Conservation (phyloP, 2,888 invertebrate species). For the Sarcophaga carnaria region DNA sequence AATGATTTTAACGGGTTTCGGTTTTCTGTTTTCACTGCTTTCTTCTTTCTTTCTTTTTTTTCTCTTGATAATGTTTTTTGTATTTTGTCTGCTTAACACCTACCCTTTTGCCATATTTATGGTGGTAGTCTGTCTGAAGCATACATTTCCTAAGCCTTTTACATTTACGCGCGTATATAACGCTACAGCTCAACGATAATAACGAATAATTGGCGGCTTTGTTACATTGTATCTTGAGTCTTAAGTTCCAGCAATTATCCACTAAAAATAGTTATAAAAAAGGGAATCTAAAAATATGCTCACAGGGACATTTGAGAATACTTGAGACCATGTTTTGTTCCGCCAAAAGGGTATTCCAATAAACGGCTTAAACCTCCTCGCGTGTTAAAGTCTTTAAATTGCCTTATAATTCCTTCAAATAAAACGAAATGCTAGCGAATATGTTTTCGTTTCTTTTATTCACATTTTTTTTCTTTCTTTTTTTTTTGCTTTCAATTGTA, state of each 20-base stretch:
- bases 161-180: no score
- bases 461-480: neutral
- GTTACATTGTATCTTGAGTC: no score
- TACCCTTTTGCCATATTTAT: neutral
- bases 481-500: constrained; percentile 10
- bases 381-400: constrained; percentile 2
- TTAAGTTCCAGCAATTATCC: no score
- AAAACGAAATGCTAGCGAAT: neutral
- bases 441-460: neutral
- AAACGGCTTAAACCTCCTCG: neutral
- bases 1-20: constrained; percentile 6
- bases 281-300: neutral
- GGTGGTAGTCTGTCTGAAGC: no score
- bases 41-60: no score
- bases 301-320: neutral
- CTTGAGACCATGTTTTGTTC: neutral
- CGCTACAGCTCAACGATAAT: no score
- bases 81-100: neutral
- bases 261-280: no score
- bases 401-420: constrained; percentile 29
- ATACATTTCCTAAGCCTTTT: no score
- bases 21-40: no score
- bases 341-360: neutral
- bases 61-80: neutral
- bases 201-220: no score